Base-by-base conservation (phyloP, 1,140 invertebrate species). In the Drosophila guanche region DNA sequence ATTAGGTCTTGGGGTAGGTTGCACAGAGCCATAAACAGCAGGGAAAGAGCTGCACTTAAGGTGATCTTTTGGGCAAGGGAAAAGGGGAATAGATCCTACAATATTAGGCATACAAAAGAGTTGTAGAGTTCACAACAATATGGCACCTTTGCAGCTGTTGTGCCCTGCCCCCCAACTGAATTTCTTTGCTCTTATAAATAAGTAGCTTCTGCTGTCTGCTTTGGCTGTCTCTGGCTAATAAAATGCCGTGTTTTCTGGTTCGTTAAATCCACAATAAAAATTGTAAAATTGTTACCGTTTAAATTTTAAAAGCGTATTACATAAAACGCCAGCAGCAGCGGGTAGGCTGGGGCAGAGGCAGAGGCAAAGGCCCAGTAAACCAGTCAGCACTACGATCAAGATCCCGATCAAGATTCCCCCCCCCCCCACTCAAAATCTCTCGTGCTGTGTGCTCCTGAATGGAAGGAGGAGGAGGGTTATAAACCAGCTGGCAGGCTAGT, bases 401-500 rank as follows among this genome's bases (percentile, higher is more conserved):
- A 56, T 56, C 41, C 54, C 23, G 59, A 23, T 59, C 22, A 25
- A 41, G 29, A 67, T 65, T 14, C 14, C 42, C 23, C 29, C 40
- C 5, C n/a, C 40, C 23, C 22, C 29, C 12, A 12, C 12, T 40
- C 22, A 42, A 16, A 8, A 48, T 50, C 69, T 41, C 47, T 57
- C 54, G 23, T 46, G 73, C 57, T 66, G 50, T 62, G 59, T 62
- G 59, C 60, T 53, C 52, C 48, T 47, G 56, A 76, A 75, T 8
- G 29, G 1, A 8, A 8, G 3, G 7, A 2, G 29, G 29, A 0
- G 29, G 29, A 3, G 33, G 83, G 81, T 81, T 81, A 81, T 86
- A 86, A 86, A 86, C 83, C 81, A 86, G 83, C 83, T 86, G 79
- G 78, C 83, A 88, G 83, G 83, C 83, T 88, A 83, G 81, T 86